Conservation (phyloP, 1,140 invertebrate species). For the Cotesia vestalis region DNA sequence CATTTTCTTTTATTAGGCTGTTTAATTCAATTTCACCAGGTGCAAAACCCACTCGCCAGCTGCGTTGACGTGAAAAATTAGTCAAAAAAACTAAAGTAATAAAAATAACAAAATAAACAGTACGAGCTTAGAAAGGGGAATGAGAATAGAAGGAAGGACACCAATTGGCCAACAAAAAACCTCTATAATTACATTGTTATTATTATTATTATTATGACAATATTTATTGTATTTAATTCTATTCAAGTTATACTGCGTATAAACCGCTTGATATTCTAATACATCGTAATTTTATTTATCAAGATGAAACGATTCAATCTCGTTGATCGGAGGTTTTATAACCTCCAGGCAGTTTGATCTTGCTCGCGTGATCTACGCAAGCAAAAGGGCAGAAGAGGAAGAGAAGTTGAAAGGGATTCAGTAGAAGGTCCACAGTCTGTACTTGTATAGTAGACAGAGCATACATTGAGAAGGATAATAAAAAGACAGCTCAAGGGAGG, state of each 20-base stretch:
- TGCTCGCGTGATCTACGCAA: conserved; percentile 19
- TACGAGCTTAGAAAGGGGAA: neutral
- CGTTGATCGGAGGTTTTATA: conserved; percentile 28
- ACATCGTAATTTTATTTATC: conserved; percentile 32
- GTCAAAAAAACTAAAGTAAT: conserved; percentile 13
- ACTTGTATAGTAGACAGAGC: neutral
- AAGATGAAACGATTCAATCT: conserved; percentile 35
- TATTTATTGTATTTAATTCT: neutral
- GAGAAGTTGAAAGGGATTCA: neutral
- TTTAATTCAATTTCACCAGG: conserved; percentile 33
- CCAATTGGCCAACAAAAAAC: no score
- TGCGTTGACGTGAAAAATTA: conserved; percentile 28
- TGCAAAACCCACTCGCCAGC: conserved; percentile 29
- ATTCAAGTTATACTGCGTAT: neutral
- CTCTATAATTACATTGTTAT: neutral
- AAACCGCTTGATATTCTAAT: conserved; percentile 15
- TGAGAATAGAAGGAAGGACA: neutral
- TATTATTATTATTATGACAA: neutral
- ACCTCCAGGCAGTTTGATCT: conserved; percentile 28
- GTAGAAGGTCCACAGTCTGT: no score
- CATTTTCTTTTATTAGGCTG: conserved; percentile 32
- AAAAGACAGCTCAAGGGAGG: neutral
- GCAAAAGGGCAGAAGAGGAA: no score
- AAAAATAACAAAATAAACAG: conserved; percentile 9
- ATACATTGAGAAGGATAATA: conserved; percentile 6